Base-by-base conservation (phyloP, 2,113 vertebrate species). In the Percina caprodes region DNA sequence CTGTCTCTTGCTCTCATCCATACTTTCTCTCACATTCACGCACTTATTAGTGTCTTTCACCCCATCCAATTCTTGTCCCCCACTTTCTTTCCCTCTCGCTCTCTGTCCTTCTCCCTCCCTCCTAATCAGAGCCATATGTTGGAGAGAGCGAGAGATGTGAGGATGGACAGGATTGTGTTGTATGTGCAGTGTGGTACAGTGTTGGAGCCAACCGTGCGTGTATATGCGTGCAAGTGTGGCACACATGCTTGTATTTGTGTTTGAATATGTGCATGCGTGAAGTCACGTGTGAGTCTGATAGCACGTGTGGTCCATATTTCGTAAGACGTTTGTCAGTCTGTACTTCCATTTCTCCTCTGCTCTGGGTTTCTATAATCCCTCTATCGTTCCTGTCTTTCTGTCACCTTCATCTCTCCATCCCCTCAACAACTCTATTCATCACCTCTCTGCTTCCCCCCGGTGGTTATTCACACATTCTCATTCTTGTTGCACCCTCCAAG, bases 41-140 rank as follows among this genome's bases (percentile, higher is more conserved):
- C 73, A 67, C 77, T 89, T 77, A 71, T 69, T 66, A 51, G 39
- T 56, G 88, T 80, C 73, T 92, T 58, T 60, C 56, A 26, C 86
- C 65, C 74, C 52, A 82, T 83, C 72, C 72, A 65, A 55, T 67
- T 73, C 46, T 74, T 51, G 14, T 56, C 42, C 45, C 23, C 13
- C 62, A 52, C 59, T 13, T 82, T 30, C 60, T 84, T 70, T 69
- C 75, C 74, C 88, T 82, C 70, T 79, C 51, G n/a, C 81, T 62
- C 78, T 70, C 71, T 72, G 69, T 88, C 90, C 75, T 62, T 73
- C 72, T 85, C 86, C 80, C 79, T 87, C 86, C 81, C 88, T 93
- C 88, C 89, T 96, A 96, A 97, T 97, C 94, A 84, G 91, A 95
- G 94, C 94, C 96, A 96, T 95, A 96, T 96, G 96, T 96, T 95